phyloP scores from a whole-genome alignment of 2,113 vertebrate genomes.

The Hirundichthys speculiger region DNA sequence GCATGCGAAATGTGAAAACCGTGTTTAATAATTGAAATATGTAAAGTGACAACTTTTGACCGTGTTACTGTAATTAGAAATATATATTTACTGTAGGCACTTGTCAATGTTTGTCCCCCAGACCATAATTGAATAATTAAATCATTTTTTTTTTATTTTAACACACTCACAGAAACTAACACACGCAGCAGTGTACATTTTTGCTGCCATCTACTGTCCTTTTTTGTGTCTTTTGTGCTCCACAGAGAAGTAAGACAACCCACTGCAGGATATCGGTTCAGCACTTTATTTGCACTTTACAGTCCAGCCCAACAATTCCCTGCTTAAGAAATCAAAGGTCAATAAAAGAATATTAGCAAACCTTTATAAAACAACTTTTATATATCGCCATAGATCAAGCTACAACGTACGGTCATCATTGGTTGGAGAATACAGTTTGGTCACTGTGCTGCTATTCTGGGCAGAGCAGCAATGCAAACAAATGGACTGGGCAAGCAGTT shows the following conservation, averaged over 20 bases:
- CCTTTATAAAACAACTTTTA: slow-evolving; percentile 59
- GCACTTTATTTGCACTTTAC: slow-evolving; percentile 74
- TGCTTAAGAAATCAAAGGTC: slow-evolving; percentile 47
- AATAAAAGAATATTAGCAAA: slow-evolving; percentile 58
- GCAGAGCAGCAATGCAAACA: slow-evolving; percentile 28
- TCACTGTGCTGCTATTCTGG: slow-evolving; percentile 12
- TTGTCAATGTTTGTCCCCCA: not conserved
- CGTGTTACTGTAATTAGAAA: too few relatives aligned
- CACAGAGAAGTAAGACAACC: slow-evolving; percentile 14
- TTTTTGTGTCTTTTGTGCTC: not conserved
- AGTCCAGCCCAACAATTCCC: slow-evolving; percentile 53
- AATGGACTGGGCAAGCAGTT: slow-evolving; percentile 23
- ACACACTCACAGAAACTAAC: slow-evolving; percentile 3
- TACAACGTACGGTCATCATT: slow-evolving; percentile 39
- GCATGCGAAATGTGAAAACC: slow-evolving; percentile 33
- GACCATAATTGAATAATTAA: too few relatives aligned
- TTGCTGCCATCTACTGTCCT: slow-evolving; percentile 73
- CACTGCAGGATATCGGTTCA: slow-evolving; percentile 48
- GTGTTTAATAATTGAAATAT: slow-evolving; percentile 49
- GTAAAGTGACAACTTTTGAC: slow-evolving; percentile 11
- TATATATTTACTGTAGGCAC: too few relatives aligned
- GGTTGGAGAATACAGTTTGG: slow-evolving; percentile 33
- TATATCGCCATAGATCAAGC: slow-evolving; percentile 46
- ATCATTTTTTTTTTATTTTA: not conserved
- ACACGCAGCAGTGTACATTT: slow-evolving; percentile 17